Base-by-base conservation (phyloP, 2,888 invertebrate genomes). In the Cantharis rustica region DNA sequence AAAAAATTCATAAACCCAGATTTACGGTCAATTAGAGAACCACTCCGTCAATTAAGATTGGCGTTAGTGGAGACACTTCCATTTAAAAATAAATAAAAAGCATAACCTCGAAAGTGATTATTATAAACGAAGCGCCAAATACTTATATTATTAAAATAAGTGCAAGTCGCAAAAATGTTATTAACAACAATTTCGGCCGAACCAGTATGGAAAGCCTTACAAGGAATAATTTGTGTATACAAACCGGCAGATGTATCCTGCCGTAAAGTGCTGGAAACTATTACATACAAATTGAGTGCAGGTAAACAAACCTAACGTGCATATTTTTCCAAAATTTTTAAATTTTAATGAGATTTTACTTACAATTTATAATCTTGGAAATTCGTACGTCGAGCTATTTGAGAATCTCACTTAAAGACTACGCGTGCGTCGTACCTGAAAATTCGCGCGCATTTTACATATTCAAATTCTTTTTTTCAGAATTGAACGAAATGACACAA, bases 221-320 rank as follows among this genome's bases (percentile, higher is more conserved):
- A 93, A 87, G 96, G 96, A 23, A 84, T 96, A 9, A 89, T 95
- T 77, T 94, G 95, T 87, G 89, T 96, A 13, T 96, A 94, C 83
- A 97, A 97, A 87, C 95, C 96, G 13, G 86, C 93, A 0, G 91
- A 91, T 71, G 88, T 92, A 47, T 88, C 90, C 63, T 87, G 91
- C 0, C 84, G 84, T 16, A 89, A 89, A 83, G 88, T 94, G 0
- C 90, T 91, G 82, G 88, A 90, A 69, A 91, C 90, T 2, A 87
- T 95, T 66, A 87, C 92, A 78, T 86, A 89, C 61, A 93, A 94
- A 85, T 85, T 95, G 75, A 93, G 93, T 84, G 89, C 89, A 90
- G 95, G 95, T 95, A 89, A 89, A 86, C 79, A 75, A 68, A 72
- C 16, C 9, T 61, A 70, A 63, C 16, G 15, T 13, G 9, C 20